Evolutionary conservation across 2,888 invertebrate species (phyloP).

Genomic region (Spicauda simplicius): DNA sequence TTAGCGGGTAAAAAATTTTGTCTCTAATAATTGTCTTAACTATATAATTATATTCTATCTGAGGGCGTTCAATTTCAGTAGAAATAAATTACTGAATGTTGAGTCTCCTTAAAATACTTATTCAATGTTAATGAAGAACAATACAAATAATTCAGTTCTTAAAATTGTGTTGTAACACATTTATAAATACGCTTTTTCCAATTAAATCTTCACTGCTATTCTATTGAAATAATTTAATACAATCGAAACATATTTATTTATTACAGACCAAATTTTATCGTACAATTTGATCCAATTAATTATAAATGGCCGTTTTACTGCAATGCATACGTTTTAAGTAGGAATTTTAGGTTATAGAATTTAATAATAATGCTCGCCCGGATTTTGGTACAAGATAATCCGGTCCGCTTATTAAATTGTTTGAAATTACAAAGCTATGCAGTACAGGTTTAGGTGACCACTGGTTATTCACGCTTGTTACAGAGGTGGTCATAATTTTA

Average conservation of each 20-base stretch:
- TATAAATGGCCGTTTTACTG: conserved; percentile 14
- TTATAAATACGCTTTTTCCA: too few species aligned
- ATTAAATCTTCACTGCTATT: too few species aligned
- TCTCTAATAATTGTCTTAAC: too few species aligned
- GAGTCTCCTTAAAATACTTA: too few species aligned
- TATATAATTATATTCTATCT: too few species aligned
- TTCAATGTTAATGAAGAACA: too few species aligned
- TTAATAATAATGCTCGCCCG: conserved; percentile 33
- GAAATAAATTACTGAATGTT: too few species aligned
- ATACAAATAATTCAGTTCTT: too few species aligned
- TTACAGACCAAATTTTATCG: background rate
- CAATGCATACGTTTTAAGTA: conserved; percentile 26
- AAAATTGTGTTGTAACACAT: too few species aligned
- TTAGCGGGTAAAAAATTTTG: too few species aligned
- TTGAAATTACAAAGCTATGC: conserved; percentile 32
- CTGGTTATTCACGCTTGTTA: conserved; percentile 21
- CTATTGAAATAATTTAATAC: background rate
- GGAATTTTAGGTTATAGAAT: conserved; percentile 32
- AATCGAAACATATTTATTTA: background rate
- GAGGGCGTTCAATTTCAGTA: too few species aligned
- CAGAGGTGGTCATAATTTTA: background rate
- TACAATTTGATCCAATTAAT: conserved; percentile 8
- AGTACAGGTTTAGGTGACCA: conserved; percentile 20
- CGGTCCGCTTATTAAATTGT: conserved; percentile 34
- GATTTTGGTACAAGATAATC: conserved; percentile 34